Evolutionary conservation across 1,140 invertebrate species (phyloP), one percentile per base, ranked within the genome.

Genomic region (Paraescarpia echinospica): DNA sequence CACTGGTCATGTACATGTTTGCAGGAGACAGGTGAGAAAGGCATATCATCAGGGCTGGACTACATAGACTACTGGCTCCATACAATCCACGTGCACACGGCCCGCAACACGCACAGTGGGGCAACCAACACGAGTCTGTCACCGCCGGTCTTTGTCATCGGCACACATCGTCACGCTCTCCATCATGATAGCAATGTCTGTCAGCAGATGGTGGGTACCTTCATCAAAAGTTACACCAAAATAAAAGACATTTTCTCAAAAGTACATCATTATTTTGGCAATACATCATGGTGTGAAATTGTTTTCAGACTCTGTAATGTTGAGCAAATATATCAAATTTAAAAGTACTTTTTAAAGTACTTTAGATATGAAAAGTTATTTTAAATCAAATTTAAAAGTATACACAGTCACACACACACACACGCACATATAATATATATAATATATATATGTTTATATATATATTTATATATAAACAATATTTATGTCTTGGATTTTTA

Each of bases 91-190:
- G 94, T 94, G 22, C 96, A 96, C 93, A 94, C 95, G 34, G 95
- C 95, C 14, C 94, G 95, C 89, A 95, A 94, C 90, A 94, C 93
- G 0, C 92, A 92, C 0, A 94, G 94, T 51, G 92, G 93, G 90
- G 93, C 95, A 27, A 94, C 94, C 92, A 88, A 94, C 92, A 95
- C 92, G n/a, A 93, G 94, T 18, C 93, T 96, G 14, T 96, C 95
- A 41, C 96, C 96, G 8, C 95, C 96, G 27, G 95, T 96, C 89
- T 94, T 96, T 91, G 94, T 96, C 35, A 96, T 96, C 18, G 96
- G 96, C 5, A 96, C 96, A 0, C 96, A 96, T 93, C 94, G 95
- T 91, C 94, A 95, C 89, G 94, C 94, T 93, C 93, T 96, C n/a
- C 91, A 94, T 92, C 89, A 93, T 18, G 94, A 96, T 89, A 93